Percentiles rank a stretch among this genome's conserved stretches.
phyloP scores from a whole-genome alignment of 2,113 vertebrate species.

The Passer domesticus region DNA sequence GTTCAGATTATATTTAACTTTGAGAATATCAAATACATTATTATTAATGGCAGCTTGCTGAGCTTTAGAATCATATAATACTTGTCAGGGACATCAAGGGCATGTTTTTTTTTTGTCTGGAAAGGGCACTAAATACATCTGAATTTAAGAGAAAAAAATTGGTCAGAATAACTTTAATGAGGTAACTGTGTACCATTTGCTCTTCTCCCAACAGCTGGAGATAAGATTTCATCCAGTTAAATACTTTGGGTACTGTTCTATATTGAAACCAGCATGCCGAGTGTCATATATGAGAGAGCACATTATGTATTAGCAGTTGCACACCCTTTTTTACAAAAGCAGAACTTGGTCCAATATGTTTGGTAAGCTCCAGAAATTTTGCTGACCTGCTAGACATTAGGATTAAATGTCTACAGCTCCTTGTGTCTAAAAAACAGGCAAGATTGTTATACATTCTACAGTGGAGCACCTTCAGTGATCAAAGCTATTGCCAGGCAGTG shows the following conservation, averaged over 20 bases:
- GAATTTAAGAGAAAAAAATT: not conserved
- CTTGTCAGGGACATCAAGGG: not conserved
- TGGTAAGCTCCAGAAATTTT: not conserved
- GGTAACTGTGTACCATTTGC: not conserved
- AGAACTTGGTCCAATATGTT: not conserved
- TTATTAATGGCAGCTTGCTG: not conserved
- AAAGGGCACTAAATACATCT: not conserved
- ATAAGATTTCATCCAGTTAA: not conserved
- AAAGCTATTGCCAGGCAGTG: not conserved
- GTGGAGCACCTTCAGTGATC: not conserved
- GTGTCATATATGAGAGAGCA: rapidly evolving
- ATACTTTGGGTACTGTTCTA: not conserved
- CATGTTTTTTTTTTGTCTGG: not conserved
- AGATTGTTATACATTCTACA: not conserved
- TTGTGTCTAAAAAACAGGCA: not conserved
- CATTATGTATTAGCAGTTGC: not conserved
- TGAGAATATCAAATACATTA: not conserved
- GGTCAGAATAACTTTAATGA: not conserved
- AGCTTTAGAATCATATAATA: not conserved
- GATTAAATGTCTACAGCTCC: not conserved
- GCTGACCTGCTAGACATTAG: not conserved
- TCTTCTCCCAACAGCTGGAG: not conserved
- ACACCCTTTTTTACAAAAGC: not conserved
- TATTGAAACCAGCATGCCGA: not conserved
- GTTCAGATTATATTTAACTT: not conserved